Percentiles rank a stretch among this genome's conserved stretches.
Evolutionary conservation across 2,113 vertebrate species (phyloP).

Genomic region (Garra rufa): DNA sequence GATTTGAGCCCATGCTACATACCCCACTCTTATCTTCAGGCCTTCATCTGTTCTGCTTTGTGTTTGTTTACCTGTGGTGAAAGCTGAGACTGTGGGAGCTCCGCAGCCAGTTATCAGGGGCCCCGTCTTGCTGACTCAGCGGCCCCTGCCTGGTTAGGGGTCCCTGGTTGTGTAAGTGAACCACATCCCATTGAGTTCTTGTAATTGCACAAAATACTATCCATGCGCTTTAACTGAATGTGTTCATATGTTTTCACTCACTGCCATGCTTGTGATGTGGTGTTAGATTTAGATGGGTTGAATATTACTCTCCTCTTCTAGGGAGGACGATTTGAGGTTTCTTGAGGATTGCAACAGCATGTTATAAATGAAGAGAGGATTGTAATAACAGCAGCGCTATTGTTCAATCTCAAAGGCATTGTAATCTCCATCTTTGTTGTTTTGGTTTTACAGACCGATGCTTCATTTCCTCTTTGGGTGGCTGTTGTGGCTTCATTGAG

Average conservation of each 20-base stretch:
- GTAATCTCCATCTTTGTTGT: neutral
- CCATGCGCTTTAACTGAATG: neutral
- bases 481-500: constrained; percentile 22
- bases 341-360: neutral
- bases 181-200: neutral
- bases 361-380: neutral
- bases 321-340: constrained; percentile 1
- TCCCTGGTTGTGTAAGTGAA: neutral
- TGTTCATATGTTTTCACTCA: neutral
- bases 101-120: constrained; percentile 12
- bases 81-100: constrained; percentile 22
- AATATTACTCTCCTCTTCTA: neutral
- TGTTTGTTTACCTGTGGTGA: constrained; percentile 50
- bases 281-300: neutral
- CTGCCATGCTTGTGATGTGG: neutral
- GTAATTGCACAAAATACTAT: neutral
- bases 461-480: constrained; percentile 34
- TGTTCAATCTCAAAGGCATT: constrained; percentile 10
- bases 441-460: constrained; percentile 19
- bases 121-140: constrained; percentile 23
- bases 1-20: constrained; percentile 31
- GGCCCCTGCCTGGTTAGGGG: constrained; percentile 5
- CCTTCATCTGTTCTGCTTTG: constrained; percentile 36
- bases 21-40: constrained; percentile 37
- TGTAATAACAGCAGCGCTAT: constrained; percentile 18